Evolutionary conservation across 2,113 vertebrate species (phyloP).

Genomic region (Rynchops niger): DNA sequence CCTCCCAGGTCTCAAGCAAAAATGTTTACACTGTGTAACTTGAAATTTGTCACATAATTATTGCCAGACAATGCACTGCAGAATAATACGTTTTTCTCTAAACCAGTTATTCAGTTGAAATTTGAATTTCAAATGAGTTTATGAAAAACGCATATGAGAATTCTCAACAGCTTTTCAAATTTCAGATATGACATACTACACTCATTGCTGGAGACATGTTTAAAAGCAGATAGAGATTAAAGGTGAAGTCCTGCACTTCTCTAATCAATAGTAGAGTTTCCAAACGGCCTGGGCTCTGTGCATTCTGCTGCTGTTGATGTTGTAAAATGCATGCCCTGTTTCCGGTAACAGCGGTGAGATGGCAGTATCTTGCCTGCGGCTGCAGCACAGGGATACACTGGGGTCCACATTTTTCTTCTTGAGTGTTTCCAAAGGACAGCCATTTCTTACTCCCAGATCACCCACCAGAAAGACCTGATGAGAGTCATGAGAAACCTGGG

Average conservation of each 20-base stretch:
- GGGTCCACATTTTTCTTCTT: not conserved
- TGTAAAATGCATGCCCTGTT: not conserved
- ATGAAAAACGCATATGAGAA: not conserved
- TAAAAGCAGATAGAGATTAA: not conserved
- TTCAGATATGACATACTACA: not conserved
- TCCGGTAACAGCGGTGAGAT: not conserved
- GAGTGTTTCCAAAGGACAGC: not conserved
- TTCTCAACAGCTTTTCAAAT: not conserved
- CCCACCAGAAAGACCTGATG: not conserved
- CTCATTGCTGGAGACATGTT: not conserved
- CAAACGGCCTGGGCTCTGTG: not conserved
- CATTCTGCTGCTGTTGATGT: not conserved
- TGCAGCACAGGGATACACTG: not conserved
- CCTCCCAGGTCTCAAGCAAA: not conserved
- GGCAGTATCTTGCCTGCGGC: not conserved
- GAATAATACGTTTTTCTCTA: not conserved
- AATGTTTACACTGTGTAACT: not conserved
- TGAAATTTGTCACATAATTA: not conserved
- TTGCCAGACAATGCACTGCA: not conserved
- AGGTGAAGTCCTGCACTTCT: not conserved
- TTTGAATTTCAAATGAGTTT: not conserved
- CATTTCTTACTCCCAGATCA: not conserved
- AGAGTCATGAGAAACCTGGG: not conserved
- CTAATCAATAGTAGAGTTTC: not conserved
- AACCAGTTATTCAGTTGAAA: not conserved